phyloP scores from a whole-genome alignment of 2,888 invertebrate genomes.

The Kryphioiulus occultus region DNA sequence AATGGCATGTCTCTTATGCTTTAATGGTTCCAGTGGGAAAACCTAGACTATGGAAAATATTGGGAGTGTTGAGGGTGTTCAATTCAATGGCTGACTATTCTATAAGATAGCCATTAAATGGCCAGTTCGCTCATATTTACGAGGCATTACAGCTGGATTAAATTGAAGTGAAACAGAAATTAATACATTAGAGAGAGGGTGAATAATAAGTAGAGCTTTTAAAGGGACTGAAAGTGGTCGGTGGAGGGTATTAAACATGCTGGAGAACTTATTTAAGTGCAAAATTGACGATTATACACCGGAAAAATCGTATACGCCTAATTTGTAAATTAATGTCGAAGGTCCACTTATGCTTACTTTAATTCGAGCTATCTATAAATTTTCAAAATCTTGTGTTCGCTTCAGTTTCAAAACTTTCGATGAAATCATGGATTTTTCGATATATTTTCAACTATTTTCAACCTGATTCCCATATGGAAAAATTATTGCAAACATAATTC shows the following conservation, averaged over 20 bases:
- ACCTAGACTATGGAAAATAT: conserved; percentile 27
- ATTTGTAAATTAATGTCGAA: background rate
- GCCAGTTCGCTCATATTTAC: background rate
- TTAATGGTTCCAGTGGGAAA: background rate
- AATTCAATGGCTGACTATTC: background rate
- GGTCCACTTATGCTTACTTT: background rate
- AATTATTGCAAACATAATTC: no score
- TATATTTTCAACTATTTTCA: no score
- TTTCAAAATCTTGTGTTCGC: background rate
- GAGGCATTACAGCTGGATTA: background rate
- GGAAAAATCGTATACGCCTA: background rate
- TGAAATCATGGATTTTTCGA: no score
- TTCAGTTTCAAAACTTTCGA: no score
- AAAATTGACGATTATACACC: background rate
- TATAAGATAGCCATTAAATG: background rate
- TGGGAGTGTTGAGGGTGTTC: conserved; percentile 21
- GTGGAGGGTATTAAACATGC: background rate
- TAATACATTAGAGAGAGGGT: conserved; percentile 18
- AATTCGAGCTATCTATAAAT: background rate
- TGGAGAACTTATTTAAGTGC: background rate
- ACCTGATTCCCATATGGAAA: no score
- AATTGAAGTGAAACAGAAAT: conserved; percentile 32
- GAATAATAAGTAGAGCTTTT: conserved; percentile 15
- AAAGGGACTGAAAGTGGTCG: background rate
- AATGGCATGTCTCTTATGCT: conserved; percentile 21